Evolutionary conservation across 2,797 vertebrate species (phyloP).

Genomic region (Telmatherina bonti): DNA sequence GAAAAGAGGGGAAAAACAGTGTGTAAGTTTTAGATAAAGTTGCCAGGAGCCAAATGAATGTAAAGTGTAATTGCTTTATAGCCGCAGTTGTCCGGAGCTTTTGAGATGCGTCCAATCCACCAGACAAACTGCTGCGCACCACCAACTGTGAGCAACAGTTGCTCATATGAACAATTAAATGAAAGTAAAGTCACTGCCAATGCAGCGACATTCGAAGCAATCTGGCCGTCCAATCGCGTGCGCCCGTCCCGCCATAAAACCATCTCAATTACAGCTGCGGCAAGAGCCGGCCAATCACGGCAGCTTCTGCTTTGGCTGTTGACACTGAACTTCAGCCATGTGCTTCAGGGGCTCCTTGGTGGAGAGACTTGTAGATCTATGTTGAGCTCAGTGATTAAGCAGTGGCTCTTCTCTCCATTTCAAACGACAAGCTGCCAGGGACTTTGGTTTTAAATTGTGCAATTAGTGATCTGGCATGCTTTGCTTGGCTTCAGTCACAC

Average conservation of each 20-base stretch:
- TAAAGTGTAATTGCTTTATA: conserved; percentile 26
- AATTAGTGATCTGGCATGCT: conserved; percentile 83
- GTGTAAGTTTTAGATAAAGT: conserved; percentile 10
- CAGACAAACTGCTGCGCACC: conserved; percentile 45
- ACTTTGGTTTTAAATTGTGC: conserved; percentile 82
- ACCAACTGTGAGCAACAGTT: conserved; percentile 65
- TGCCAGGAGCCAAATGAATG: conserved; percentile 10
- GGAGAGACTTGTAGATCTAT: conserved; percentile 71
- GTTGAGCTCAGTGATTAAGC: conserved; percentile 80
- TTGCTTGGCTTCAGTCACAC: conserved; percentile 74
- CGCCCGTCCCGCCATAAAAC: conserved; percentile 39
- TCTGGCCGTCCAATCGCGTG: conserved; percentile 45
- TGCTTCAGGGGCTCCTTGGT: conserved; percentile 55
- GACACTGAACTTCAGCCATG: conserved; percentile 64
- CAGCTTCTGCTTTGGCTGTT: conserved; percentile 61
- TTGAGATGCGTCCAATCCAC: conserved; percentile 21
- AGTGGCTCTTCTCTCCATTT: conserved; percentile 77
- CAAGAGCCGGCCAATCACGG: conserved; percentile 42
- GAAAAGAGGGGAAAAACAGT: neutral
- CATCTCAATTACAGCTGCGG: conserved; percentile 43
- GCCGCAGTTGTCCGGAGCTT: conserved; percentile 31
- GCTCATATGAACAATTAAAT: conserved; percentile 59
- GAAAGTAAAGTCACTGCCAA: conserved; percentile 51
- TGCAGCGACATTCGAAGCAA: conserved; percentile 36
- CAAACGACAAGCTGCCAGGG: conserved; percentile 79